A percentile compares a stretch with the other conserved stretches of the same genome.
phyloP scores from a whole-genome alignment of 1,140 invertebrate genomes.

The Goniozus legneri region DNA sequence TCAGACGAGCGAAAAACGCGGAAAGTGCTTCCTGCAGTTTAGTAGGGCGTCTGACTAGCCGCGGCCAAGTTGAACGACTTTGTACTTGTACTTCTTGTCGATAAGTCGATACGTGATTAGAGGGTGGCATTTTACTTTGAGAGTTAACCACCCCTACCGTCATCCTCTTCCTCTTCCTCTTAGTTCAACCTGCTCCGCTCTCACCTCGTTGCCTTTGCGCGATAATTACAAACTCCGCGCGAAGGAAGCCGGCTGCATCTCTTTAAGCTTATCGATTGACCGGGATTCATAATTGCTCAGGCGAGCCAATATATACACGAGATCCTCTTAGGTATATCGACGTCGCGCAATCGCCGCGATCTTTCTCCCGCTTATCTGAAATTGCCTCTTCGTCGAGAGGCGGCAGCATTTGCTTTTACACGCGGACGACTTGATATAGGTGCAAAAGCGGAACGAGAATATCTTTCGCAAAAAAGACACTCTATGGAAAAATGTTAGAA shows the following conservation, averaged over 20 bases:
- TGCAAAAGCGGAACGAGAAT: too few species aligned
- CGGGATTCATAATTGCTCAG: constrained; percentile 53
- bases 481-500: too few species aligned
- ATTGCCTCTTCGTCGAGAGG: too few species aligned
- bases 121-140: constrained; percentile 51
- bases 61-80: constrained; percentile 21
- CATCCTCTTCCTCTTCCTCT: constrained; percentile 26
- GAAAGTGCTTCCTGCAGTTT: constrained; percentile 34
- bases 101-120: constrained; percentile 54
- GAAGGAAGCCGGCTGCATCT: constrained; percentile 28
- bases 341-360: constrained; percentile 24
- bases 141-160: constrained; percentile 15
- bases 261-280: constrained; percentile 51
- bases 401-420: too few species aligned
- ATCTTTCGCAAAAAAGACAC: too few species aligned
- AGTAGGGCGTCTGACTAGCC: constrained; percentile 8
- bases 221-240: constrained; percentile 49
- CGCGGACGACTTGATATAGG: too few species aligned
- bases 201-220: constrained; percentile 5
- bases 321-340: too few species aligned
- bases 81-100: constrained; percentile 30
- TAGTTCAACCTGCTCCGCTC: not conserved
- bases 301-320: too few species aligned
- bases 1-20: constrained; percentile 21
- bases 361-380: too few species aligned